Base-by-base conservation (phyloP, 2,797 vertebrate genomes). In the Astyanax mexicanus region DNA sequence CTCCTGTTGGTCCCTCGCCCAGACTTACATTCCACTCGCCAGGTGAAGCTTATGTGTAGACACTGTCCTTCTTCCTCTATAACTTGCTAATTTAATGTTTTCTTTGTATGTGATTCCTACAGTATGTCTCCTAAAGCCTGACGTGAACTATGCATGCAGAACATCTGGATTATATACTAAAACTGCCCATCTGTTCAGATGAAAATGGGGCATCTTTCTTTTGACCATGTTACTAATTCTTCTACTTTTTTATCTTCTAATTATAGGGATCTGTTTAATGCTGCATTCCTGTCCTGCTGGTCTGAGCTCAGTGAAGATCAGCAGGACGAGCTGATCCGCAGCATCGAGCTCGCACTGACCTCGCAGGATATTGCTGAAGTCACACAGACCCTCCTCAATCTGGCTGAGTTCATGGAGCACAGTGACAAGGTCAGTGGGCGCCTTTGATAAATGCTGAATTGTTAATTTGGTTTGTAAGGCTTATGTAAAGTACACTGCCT, bases 371-470 rank as follows among this genome's bases (percentile, higher is more conserved):
- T 99, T 0, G 97, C 97, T 0, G 98, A 99, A 84, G 98, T 99
- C 91, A 99, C 98, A 0, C 98, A 99, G 87, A 99, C 98, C 0
- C 92, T 99, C 32, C 93, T 99, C 38, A 99, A 99, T 88, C 87
- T 99, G 88, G 98, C 98, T 0, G 98, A 99, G 82, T 99, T 99
- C 89, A 99, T 99, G 98, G 98, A 99, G 79, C 98, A 99, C 91
- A 99, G 98, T 47, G 98, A 99, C 91, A 99, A 99, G 97, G 98
- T 99, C 75, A 81, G 77, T 47, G 5, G 15, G 10, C 19, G 6
- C 8, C 51, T 42, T 40, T 7, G 13, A n/a, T 25, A 12, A 29
- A 19, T n/a, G 47, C 47, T 7, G 4, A n/a, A 12, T n/a, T 32
- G 5, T 5, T 21, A 21, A 6, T 21, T 19, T 21, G 10, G 1